A percentile compares a stretch with the other conserved stretches of the same genome.
Conservation (phyloP, 2,888 invertebrate genomes). For the Pristionchus fissidentatus region DNA sequence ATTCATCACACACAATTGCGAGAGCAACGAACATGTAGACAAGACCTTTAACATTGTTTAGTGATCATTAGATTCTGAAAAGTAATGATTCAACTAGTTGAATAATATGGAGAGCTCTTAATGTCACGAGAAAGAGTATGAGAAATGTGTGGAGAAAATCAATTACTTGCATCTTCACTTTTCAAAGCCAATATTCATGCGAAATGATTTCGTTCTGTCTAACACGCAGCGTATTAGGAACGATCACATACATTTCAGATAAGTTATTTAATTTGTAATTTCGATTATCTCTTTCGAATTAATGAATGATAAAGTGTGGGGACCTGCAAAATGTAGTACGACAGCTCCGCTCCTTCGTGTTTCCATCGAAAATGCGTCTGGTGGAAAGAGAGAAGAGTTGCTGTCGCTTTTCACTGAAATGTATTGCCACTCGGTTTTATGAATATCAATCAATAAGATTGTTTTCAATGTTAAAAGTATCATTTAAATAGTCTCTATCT, state of each 20-base stretch:
- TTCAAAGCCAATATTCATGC: neutral
- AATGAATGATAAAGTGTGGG: neutral
- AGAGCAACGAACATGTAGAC: conserved; percentile 98
- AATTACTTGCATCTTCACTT: neutral
- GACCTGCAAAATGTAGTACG: conserved; percentile 39
- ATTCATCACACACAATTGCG: conserved; percentile 98
- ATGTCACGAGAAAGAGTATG: too few species aligned
- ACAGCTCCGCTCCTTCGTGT: conserved; percentile 29
- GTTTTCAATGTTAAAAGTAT: too few species aligned
- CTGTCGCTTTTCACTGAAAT: neutral
- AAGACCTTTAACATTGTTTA: conserved; percentile 81
- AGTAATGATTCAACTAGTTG: neutral
- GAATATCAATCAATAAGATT: too few species aligned
- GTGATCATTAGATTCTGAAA: neutral
- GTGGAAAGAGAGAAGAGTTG: conserved; percentile 35
- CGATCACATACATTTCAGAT: neutral
- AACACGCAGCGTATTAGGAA: too few species aligned
- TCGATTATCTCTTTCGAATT: neutral
- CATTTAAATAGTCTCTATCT: too few species aligned
- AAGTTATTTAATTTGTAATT: neutral
- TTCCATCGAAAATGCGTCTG: conserved; percentile 44
- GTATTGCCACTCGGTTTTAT: too few species aligned
- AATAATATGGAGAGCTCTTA: neutral
- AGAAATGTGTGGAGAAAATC: too few species aligned
- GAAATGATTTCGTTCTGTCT: neutral